These are phyloP conservation scores for Dreissena polymorpha DNA, from an alignment of 1,140 invertebrate genomes.

Conservation along the genomic window DNA sequence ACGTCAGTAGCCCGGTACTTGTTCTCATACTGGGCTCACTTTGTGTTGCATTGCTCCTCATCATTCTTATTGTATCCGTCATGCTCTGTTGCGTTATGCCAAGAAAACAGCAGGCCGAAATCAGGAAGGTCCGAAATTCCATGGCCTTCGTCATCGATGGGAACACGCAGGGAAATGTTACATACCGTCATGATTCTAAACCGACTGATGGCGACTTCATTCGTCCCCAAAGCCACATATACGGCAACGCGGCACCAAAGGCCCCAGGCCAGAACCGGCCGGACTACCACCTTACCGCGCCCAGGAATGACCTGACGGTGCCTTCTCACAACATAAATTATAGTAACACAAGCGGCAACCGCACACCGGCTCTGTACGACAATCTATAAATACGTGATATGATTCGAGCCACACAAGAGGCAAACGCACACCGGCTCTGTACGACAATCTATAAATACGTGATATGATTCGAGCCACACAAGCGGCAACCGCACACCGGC, in stretches of 20 bases:
- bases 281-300: background rate
- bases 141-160: background rate
- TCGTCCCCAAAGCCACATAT: background rate
- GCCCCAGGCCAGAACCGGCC: background rate
- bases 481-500: no score
- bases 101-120: conserved; percentile 6
- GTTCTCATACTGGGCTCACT: background rate
- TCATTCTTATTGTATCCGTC: conserved; percentile 21
- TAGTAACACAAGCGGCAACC: no score
- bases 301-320: no score
- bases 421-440: no score
- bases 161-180: background rate
- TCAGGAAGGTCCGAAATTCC: background rate
- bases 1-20: background rate
- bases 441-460: no score
- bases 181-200: no score
- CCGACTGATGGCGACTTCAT: background rate
- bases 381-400: no score
- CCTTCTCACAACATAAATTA: no score
- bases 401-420: no score
- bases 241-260: conserved; percentile 1
- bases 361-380: no score
- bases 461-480: no score
- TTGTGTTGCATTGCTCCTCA: conserved; percentile 1
- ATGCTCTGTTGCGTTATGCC: conserved; percentile 31